phyloP scores from a whole-genome alignment of 2,113 vertebrate genomes.

The Seriola rivoliana region DNA sequence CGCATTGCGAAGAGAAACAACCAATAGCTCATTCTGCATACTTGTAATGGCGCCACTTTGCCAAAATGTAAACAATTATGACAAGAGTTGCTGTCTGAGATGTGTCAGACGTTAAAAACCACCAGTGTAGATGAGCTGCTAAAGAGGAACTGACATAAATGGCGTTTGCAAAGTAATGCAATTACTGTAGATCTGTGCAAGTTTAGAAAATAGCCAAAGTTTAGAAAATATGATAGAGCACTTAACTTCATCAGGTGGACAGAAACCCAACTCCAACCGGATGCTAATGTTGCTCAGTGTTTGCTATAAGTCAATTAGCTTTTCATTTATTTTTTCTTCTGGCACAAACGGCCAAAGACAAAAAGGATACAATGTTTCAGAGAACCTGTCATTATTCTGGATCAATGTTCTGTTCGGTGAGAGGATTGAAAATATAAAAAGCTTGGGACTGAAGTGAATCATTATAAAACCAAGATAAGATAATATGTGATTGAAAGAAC shows the following conservation, averaged over 20 bases:
- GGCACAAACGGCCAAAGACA: not conserved
- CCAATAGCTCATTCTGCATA: not conserved
- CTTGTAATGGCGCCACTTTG: not conserved
- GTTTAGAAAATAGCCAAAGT: not conserved
- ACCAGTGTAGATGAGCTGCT: not conserved
- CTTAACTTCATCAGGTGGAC: conserved; percentile 2
- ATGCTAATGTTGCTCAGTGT: not conserved
- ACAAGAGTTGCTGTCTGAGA: not conserved
- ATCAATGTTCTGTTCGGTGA: not conserved
- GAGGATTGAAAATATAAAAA: conserved; percentile 4
- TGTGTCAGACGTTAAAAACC: not conserved
- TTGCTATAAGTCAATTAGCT: not conserved
- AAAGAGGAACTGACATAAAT: not conserved
- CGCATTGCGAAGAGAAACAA: not conserved
- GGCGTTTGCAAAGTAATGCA: not conserved
- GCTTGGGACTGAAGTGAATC: conserved; percentile 18
- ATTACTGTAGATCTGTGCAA: not conserved
- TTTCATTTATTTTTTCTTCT: not conserved
- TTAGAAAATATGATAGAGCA: not conserved
- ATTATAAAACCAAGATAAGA: not conserved
- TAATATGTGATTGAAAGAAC: conserved; percentile 1
- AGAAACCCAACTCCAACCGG: not conserved
- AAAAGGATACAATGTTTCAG: not conserved
- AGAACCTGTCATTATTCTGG: not conserved
- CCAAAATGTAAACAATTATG: not conserved